Conservation (phyloP, 2,888 invertebrate species). For the Globia sparganii region DNA sequence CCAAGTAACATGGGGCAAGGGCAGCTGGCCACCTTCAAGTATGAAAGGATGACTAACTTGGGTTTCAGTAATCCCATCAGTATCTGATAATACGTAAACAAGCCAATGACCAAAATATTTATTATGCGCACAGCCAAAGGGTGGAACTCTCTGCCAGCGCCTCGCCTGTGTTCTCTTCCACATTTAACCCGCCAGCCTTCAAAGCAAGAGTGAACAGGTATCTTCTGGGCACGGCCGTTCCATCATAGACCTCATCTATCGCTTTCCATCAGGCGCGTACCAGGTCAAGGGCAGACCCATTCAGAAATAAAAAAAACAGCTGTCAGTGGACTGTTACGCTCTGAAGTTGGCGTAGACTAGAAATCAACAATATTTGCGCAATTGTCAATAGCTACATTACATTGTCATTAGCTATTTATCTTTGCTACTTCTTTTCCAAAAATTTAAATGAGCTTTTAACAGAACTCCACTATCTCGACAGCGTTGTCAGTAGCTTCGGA, state of each 20-base stretch:
- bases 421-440: background rate
- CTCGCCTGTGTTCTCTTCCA: too few species aligned
- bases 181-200: background rate
- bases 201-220: background rate
- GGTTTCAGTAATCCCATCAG: constrained; percentile 9
- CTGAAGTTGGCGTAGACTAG: background rate
- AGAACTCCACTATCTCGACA: background rate
- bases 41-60: background rate
- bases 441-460: background rate
- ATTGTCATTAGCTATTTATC: too few species aligned
- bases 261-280: background rate
- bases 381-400: background rate
- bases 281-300: background rate
- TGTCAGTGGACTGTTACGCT: background rate
- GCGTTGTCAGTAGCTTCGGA: constrained; percentile 2
- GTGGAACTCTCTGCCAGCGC: background rate
- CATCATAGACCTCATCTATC: background rate
- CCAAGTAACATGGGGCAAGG: background rate
- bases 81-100: background rate
- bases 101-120: background rate
- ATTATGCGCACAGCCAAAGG: background rate
- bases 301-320: background rate
- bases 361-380: constrained; percentile 2
- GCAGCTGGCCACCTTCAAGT: background rate
- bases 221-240: background rate